Conservation (phyloP, 2,888 invertebrate species). For the Drosophila seclusa region DNA sequence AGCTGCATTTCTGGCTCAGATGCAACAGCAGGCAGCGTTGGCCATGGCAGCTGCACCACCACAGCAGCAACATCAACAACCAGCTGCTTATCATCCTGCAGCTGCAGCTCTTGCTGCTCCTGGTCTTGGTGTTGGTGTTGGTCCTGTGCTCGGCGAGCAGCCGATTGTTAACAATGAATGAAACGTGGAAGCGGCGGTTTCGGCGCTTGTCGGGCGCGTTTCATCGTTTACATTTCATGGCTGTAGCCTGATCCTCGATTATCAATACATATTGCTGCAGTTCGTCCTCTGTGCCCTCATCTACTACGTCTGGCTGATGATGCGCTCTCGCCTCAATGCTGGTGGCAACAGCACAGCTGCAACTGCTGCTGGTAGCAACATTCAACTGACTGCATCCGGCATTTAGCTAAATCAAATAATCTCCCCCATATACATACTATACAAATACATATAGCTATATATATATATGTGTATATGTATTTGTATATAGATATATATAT, state of each 20-base stretch:
- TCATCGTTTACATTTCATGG: conserved; percentile 70
- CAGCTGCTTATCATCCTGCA: not conserved
- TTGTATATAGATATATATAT: conserved; percentile 1
- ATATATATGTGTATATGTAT: no score
- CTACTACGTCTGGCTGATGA: conserved; percentile 65
- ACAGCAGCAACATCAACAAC: not conserved
- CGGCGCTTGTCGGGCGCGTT: conserved; percentile 82
- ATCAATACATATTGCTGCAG: conserved; percentile 75
- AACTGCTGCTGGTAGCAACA: conserved; percentile 6
- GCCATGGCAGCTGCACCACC: conserved; percentile 15
- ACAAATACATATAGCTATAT: conserved; percentile 6
- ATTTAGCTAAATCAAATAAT: conserved; percentile 71
- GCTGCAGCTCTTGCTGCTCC: conserved; percentile 23
- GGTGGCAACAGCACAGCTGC: conserved; percentile 7
- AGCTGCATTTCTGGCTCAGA: conserved; percentile 50
- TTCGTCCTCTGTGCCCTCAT: conserved; percentile 66
- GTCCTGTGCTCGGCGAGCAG: conserved; percentile 27
- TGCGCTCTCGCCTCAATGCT: conserved; percentile 44
- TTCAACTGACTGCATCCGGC: conserved; percentile 64
- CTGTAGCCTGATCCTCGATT: conserved; percentile 71
- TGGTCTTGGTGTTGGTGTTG: conserved; percentile 17
- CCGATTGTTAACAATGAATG: conserved; percentile 73
- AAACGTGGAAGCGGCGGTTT: conserved; percentile 80
- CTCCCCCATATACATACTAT: conserved; percentile 47
- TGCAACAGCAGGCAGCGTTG: conserved; percentile 36